Evolutionary conservation across 2,888 invertebrate species (phyloP), one percentile per base, ranked within the genome.

Genomic region (Orchesellides sinensis): DNA sequence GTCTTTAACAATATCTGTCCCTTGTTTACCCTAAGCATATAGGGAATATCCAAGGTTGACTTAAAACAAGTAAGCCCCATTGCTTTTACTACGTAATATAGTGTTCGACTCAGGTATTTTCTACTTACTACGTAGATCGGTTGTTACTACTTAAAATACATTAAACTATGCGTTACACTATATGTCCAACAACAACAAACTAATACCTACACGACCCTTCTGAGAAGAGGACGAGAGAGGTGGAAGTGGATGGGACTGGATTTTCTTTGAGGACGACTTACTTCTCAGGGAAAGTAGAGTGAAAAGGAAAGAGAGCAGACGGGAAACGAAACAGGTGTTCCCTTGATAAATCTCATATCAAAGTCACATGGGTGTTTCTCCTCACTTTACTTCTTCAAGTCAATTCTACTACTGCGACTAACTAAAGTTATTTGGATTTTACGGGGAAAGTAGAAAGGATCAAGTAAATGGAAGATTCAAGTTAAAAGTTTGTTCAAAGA

Each of bases 301-400:
- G 17, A 19, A 35, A 29, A 32, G 45, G 21, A 69, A 45, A 45
- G 45, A 54, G 73, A 68, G 25, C 69, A 82, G 45, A 56, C 63
- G 66, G 73, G 66, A 80, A 72, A 80, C 19, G 70, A 77, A 82
- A 82, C 70, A 75, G 82, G 74, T 75, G 82, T 82, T 75, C 82
- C 75, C 75, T 69, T 82, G 82, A 82, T 75, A 82, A 75, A 82
- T 82, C 75, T 69, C 69, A 82, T 82, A 81, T 74, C 73, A 81
- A 68, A 81, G 82, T 80, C 80, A 80, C 80, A 80, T 72, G 66
- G 72, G 61, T 59, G 29, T 72, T 35, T 72, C 29, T 79, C 23
- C 59, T 68, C 52, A 70, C 66, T 72, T 79, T 56, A 79, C 72
- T 68, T 14, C 65, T 23, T 65, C 75, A 56, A 78, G 59, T 70